Percentiles rank a stretch among this genome's conserved stretches.
phyloP scores from a whole-genome alignment of 2,113 vertebrate species.

The Corvus cornix region DNA sequence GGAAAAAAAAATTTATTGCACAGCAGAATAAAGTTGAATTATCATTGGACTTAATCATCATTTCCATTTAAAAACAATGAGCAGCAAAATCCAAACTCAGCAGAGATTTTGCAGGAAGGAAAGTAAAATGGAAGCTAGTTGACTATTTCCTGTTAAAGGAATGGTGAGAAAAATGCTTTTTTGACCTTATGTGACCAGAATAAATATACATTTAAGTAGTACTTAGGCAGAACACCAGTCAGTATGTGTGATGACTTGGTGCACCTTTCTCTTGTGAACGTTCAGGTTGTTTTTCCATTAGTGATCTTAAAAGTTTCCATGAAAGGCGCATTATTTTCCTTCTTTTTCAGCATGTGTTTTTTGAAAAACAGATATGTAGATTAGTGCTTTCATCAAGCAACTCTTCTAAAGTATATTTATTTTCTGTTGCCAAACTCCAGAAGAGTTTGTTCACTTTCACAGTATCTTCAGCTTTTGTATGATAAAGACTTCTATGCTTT shows the following conservation, averaged over 20 bases:
- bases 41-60: not conserved
- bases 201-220: not conserved
- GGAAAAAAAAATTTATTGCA: not conserved
- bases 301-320: not conserved
- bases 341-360: not conserved
- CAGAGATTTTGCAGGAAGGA: not conserved
- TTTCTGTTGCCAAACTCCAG: not conserved
- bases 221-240: not conserved
- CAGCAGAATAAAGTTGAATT: not conserved
- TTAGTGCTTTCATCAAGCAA: not conserved
- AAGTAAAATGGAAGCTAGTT: not conserved
- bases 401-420: not conserved
- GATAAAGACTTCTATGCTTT: not conserved
- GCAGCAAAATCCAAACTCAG: not conserved
- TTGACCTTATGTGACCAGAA: not conserved
- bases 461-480: not conserved
- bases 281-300: not conserved
- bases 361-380: not conserved
- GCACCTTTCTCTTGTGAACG: not conserved
- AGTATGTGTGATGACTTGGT: not conserved
- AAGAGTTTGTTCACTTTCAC: not conserved
- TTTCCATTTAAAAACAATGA: not conserved
- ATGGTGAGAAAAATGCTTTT: rapidly evolving
- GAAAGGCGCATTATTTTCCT: not conserved
- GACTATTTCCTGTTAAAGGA: not conserved